These are phyloP conservation scores for Rhinoderma darwinii DNA, from an alignment of 2,113 vertebrate genomes.

Conservation along the genomic window DNA sequence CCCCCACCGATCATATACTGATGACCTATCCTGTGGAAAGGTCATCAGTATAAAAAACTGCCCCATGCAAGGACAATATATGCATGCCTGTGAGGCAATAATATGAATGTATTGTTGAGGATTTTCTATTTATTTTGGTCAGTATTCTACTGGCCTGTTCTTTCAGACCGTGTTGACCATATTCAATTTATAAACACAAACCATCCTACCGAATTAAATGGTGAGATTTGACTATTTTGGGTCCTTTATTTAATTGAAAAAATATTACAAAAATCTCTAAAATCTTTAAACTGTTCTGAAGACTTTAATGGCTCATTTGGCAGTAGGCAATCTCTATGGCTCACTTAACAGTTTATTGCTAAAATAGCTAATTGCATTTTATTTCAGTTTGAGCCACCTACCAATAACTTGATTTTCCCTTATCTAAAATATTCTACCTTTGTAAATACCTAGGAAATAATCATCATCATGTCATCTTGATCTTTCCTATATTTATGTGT, in stretches of 20 bases:
- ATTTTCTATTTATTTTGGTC: neutral
- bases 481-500: neutral
- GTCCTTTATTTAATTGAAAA: neutral
- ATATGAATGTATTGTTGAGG: neutral
- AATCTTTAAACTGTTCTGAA: neutral
- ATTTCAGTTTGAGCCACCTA: slow-evolving; percentile 5
- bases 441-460: neutral
- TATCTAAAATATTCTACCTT: neutral
- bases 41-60: too few relatives aligned
- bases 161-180: neutral
- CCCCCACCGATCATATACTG: too few relatives aligned
- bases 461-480: neutral
- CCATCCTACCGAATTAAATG: neutral
- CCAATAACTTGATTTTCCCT: neutral
- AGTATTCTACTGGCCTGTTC: neutral
- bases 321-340: neutral
- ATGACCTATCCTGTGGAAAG: too few relatives aligned
- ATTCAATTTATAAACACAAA: neutral
- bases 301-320: neutral
- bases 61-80: too few relatives aligned
- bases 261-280: neutral
- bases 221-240: neutral
- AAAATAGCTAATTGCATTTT: slow-evolving; percentile 19
- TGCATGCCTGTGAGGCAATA: too few relatives aligned
- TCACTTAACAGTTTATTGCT: slow-evolving; percentile 22